Percentiles rank a stretch among this genome's conserved stretches.
Evolutionary conservation across 2,113 vertebrate genomes (phyloP).

Genomic region (Acanthisitta chloris): DNA sequence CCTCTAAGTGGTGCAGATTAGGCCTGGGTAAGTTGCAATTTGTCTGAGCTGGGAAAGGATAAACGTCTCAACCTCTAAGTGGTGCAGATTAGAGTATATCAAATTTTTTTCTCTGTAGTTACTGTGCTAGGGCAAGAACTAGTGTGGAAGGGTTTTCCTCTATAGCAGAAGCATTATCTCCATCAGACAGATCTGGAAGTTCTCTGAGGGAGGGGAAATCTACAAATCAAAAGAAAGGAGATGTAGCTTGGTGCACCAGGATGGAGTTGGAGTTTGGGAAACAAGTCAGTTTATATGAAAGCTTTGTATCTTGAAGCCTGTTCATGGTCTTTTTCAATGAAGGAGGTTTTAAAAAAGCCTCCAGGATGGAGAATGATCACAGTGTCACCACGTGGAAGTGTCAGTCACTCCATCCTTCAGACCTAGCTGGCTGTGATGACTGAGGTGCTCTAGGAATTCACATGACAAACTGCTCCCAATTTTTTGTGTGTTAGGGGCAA

Average conservation of each 20-base stretch:
- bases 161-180: neutral
- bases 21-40: neutral
- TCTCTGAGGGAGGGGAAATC: neutral
- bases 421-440: neutral
- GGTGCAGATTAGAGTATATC: neutral
- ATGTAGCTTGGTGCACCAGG: neutral
- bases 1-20: neutral
- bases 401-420: neutral
- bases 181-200: neutral
- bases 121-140: neutral
- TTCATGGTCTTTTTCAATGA: neutral
- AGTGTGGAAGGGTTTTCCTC: neutral
- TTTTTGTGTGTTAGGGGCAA: neutral
- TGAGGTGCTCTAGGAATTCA: neutral
- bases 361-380: neutral
- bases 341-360: neutral
- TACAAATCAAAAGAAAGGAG: neutral
- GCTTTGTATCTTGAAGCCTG: neutral
- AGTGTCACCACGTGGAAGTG: neutral
- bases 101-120: neutral
- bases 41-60: neutral
- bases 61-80: neutral
- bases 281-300: fast-evolving
- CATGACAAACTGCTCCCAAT: neutral
- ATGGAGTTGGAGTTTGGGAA: neutral